Conservation (phyloP, 2,888 invertebrate genomes). For the Microchrysa polita region DNA sequence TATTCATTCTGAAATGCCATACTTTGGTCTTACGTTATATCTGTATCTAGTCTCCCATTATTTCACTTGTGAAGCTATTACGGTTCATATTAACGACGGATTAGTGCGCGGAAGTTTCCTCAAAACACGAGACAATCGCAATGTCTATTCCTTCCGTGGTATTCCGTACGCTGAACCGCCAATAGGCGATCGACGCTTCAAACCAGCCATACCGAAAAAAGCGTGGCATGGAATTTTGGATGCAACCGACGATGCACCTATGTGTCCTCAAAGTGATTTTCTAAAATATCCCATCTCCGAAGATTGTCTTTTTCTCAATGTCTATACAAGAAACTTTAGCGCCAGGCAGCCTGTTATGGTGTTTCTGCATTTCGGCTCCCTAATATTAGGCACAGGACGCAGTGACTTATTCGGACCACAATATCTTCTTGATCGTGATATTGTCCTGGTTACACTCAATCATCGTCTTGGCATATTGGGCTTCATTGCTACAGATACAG, state of each 20-base stretch:
- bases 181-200: too few species aligned
- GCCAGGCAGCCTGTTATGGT: slow-evolving; percentile 21
- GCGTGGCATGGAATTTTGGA: slow-evolving; percentile 58
- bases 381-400: slow-evolving; percentile 53
- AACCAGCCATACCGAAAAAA: slow-evolving; percentile 56
- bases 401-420: slow-evolving; percentile 56
- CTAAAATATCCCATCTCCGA: slow-evolving; percentile 61
- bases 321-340: slow-evolving; percentile 64
- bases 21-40: too few species aligned
- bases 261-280: slow-evolving; percentile 53
- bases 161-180: too few species aligned
- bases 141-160: slow-evolving; percentile 63
- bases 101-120: slow-evolving; percentile 61
- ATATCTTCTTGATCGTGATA: slow-evolving; percentile 58
- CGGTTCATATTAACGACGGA: too few species aligned
- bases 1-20: too few species aligned
- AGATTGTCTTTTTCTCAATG: slow-evolving; percentile 70
- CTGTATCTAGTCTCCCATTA: too few species aligned
- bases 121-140: slow-evolving; percentile 57
- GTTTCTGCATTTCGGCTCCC: slow-evolving; percentile 53
- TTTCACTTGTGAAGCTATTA: too few species aligned
- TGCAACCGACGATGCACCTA: slow-evolving; percentile 59
- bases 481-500: slow-evolving; percentile 70
- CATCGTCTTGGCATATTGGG: slow-evolving; percentile 64
- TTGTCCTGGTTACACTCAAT: slow-evolving; percentile 59